Percentiles rank a stretch among this genome's conserved stretches.
phyloP scores from a whole-genome alignment of 2,888 invertebrate genomes.

The Ophion ellenae region DNA sequence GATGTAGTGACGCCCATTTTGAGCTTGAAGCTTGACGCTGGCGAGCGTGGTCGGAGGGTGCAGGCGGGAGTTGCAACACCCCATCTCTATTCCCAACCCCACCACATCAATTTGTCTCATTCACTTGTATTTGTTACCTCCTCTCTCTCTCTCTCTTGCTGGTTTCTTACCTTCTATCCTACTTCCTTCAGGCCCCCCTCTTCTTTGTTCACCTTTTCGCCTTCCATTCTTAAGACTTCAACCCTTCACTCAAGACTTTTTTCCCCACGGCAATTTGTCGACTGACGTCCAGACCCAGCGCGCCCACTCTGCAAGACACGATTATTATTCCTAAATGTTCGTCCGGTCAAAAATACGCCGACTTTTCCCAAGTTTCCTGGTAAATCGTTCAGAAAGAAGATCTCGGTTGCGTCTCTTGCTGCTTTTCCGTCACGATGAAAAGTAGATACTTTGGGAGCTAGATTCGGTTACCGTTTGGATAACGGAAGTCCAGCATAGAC shows the following conservation, averaged over 20 bases:
- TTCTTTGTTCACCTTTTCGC: neutral
- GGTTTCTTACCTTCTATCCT: neutral
- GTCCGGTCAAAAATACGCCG: neutral
- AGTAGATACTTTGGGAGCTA: neutral
- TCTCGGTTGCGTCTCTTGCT: neutral
- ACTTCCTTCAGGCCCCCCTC: neutral
- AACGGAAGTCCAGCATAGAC: neutral
- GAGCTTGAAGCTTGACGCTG: constrained; percentile 58
- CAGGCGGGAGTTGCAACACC: constrained; percentile 27
- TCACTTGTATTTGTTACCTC: constrained; percentile 37
- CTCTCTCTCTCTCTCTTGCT: constrained; percentile 9
- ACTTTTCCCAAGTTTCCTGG: neutral
- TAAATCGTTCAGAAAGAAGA: constrained; percentile 1
- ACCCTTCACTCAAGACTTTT: constrained; percentile 32
- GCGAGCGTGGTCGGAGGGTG: constrained; percentile 30
- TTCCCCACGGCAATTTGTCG: constrained; percentile 53
- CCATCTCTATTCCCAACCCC: constrained; percentile 27
- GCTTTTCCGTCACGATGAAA: neutral
- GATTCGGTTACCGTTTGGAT: neutral
- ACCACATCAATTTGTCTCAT: constrained; percentile 55
- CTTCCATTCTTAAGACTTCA: constrained; percentile 9
- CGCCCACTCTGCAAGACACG: constrained; percentile 10
- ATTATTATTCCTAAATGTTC: neutral
- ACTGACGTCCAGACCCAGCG: constrained; percentile 46
- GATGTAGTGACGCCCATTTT: constrained; percentile 76